These are phyloP conservation scores for Gibbula magus DNA, from an alignment of 2,888 invertebrate genomes.

Conservation along the genomic window DNA sequence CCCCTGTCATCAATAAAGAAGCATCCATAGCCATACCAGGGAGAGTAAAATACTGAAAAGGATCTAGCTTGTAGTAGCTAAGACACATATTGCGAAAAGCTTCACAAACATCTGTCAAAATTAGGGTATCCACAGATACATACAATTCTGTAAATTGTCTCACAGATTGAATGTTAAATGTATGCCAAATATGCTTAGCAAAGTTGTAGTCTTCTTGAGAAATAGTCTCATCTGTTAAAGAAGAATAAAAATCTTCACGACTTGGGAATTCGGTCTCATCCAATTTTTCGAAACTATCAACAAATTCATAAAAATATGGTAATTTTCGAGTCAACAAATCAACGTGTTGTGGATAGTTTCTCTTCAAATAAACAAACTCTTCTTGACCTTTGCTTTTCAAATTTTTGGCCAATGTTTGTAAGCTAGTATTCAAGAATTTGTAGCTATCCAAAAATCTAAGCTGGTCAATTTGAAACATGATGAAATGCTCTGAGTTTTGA, in stretches of 20 bases:
- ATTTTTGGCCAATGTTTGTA: background rate
- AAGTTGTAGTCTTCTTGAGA: no score
- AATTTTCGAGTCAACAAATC: background rate
- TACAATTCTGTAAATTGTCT: background rate
- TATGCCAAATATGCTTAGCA: no score
- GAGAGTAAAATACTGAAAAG: background rate
- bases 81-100: background rate
- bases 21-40: background rate
- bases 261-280: no score
- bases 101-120: background rate
- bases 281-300: no score
- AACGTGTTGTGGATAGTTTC: background rate
- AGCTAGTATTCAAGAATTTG: no score
- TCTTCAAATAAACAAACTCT: background rate
- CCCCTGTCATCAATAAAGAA: background rate
- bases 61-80: background rate
- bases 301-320: background rate
- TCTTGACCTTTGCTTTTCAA: background rate
- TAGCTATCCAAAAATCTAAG: background rate
- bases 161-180: no score
- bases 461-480: background rate
- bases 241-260: no score
- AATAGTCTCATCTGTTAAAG: no score
- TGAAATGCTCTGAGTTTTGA: no score
- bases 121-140: background rate